Conservation (phyloP, 2,888 invertebrate genomes). For the Metopia argyrocephala region DNA sequence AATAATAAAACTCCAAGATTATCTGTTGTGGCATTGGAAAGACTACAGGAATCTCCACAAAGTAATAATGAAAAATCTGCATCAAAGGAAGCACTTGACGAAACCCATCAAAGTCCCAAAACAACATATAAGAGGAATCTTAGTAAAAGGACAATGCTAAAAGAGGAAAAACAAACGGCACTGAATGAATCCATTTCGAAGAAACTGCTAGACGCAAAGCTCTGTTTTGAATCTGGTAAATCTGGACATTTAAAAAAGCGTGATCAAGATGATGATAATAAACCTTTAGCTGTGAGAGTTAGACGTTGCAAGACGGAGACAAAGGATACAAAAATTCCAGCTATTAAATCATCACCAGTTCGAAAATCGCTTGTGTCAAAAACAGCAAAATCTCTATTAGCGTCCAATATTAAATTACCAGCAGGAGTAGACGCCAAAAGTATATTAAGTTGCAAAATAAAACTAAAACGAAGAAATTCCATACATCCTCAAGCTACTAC, state of each 20-base stretch:
- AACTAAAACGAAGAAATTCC: slow-evolving; percentile 71
- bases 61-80: slow-evolving; percentile 43
- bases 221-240: background rate
- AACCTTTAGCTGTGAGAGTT: slow-evolving; percentile 50
- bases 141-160: slow-evolving; percentile 34
- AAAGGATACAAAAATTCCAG: background rate
- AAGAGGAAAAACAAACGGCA: slow-evolving; percentile 39
- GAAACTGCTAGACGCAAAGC: background rate
- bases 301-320: slow-evolving; percentile 39
- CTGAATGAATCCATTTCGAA: slow-evolving; percentile 1
- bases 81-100: slow-evolving; percentile 41
- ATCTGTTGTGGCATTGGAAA: slow-evolving; percentile 82
- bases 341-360: slow-evolving; percentile 14
- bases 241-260: background rate
- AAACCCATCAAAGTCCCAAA: slow-evolving; percentile 35
- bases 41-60: slow-evolving; percentile 79
- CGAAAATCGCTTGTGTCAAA: slow-evolving; percentile 50
- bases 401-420: slow-evolving; percentile 69
- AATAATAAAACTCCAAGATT: slow-evolving; percentile 79
- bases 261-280: slow-evolving; percentile 45
- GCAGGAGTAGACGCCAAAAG: slow-evolving; percentile 75
- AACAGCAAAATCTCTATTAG: slow-evolving; percentile 62
- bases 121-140: slow-evolving; percentile 39
- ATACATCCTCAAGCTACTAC: slow-evolving; percentile 49
- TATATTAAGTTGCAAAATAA: slow-evolving; percentile 74